Percentiles rank a stretch among this genome's conserved stretches.
Evolutionary conservation across 2,888 invertebrate genomes (phyloP).

Genomic region (Luperina nickerlii): DNA sequence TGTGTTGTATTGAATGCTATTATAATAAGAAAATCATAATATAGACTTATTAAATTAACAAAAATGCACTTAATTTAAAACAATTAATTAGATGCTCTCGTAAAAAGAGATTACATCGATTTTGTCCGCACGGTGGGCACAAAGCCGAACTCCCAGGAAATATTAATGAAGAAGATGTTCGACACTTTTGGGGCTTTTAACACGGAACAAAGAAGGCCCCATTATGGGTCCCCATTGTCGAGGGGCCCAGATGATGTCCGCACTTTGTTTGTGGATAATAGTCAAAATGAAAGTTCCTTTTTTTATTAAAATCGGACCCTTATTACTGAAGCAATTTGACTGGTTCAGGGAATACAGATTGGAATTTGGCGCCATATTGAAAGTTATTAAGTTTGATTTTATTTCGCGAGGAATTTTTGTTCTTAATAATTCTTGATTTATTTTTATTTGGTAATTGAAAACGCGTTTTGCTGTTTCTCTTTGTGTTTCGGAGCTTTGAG

Average conservation of each 20-base stretch:
- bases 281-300: constrained; percentile 70
- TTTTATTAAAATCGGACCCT: constrained; percentile 77
- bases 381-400: constrained; percentile 79
- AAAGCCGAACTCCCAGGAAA: constrained; percentile 65
- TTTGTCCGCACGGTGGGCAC: constrained; percentile 48
- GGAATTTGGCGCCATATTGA: constrained; percentile 83
- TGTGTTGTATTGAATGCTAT: background rate
- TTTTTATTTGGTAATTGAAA: constrained; percentile 52
- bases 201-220: constrained; percentile 79
- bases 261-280: constrained; percentile 71
- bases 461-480: constrained; percentile 4
- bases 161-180: constrained; percentile 87
- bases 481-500: background rate
- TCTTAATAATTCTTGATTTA: constrained; percentile 57
- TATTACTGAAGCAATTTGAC: constrained; percentile 85
- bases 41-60: background rate
- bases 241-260: constrained; percentile 77
- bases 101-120: constrained; percentile 66
- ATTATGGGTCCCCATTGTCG: constrained; percentile 67
- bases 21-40: background rate
- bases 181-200: constrained; percentile 81
- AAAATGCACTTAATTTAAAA: constrained; percentile 21
- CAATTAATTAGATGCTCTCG: constrained; percentile 44
- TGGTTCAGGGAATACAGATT: constrained; percentile 82
- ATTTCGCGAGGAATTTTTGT: constrained; percentile 59